Evolutionary conservation across 1,140 invertebrate genomes (phyloP).

Genomic region (Drosophila suzukii): DNA sequence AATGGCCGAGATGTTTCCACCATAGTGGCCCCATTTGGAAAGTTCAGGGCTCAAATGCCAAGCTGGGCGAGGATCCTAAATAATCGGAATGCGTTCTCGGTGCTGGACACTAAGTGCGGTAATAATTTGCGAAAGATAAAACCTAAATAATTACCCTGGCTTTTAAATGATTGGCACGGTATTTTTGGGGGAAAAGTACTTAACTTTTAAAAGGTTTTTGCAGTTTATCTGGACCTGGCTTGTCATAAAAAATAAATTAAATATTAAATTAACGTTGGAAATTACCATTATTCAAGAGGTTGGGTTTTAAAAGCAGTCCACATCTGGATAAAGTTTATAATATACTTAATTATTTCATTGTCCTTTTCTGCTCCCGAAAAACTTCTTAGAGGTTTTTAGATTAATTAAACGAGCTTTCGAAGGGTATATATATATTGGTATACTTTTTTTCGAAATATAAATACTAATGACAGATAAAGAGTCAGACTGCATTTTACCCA

Average conservation of each 20-base stretch:
- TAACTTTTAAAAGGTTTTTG: constrained; percentile 13
- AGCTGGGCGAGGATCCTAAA: constrained; percentile 12
- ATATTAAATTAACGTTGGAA: not conserved
- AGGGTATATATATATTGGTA: not conserved
- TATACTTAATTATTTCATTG: too few species aligned
- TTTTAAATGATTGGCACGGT: constrained; percentile 1
- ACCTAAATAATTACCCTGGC: constrained; percentile 9
- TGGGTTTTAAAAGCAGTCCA: too few species aligned
- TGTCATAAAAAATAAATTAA: not conserved
- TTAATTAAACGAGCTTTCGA: constrained; percentile 11
- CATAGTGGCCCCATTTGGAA: constrained; percentile 9
- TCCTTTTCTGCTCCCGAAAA: too few species aligned
- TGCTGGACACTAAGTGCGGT: constrained; percentile 32
- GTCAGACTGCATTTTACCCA: constrained; percentile 16
- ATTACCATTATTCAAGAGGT: too few species aligned
- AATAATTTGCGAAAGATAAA: constrained; percentile 40
- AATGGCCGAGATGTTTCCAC: constrained; percentile 37
- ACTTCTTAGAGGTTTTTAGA: constrained; percentile 2
- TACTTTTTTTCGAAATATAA: not conserved
- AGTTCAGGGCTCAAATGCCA: constrained; percentile 40
- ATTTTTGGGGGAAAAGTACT: not conserved
- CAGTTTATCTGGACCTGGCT: not conserved
- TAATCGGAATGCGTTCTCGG: constrained; percentile 23
- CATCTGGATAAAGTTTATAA: too few species aligned
- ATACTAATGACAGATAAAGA: constrained; percentile 18